These are phyloP conservation scores for Lycopodina hypogea DNA, from an alignment of 37 sponge, comb jelly and placozoan genomes.

Conservation along the genomic window DNA sequence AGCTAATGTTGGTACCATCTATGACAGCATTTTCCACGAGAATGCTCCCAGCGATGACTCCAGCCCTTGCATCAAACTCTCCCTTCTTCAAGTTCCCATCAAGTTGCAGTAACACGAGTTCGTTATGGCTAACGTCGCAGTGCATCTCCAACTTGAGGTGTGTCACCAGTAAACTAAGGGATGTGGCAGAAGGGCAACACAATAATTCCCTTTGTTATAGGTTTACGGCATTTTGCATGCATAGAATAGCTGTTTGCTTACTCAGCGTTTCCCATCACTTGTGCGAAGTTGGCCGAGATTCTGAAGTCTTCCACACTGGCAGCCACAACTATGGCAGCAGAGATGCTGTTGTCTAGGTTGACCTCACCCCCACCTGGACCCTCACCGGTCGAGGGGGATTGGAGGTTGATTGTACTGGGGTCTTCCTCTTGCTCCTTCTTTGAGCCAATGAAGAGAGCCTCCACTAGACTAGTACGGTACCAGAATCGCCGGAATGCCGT, in stretches of 20 bases:
- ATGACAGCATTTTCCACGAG: constrained; percentile 38
- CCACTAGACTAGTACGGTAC: constrained; percentile 74
- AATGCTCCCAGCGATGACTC: constrained; percentile 74
- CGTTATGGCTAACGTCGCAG: constrained; percentile 65
- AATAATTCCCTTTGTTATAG: background rate
- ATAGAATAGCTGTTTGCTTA: constrained; percentile 3
- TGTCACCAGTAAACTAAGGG: constrained; percentile 47
- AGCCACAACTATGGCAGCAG: constrained; percentile 61
- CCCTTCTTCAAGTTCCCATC: constrained; percentile 38
- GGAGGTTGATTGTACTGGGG: background rate
- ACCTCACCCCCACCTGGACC: background rate
- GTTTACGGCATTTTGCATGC: background rate
- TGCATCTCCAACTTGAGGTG: constrained; percentile 49
- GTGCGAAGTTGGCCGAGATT: constrained; percentile 66
- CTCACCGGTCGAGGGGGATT: background rate
- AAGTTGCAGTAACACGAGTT: constrained; percentile 56
- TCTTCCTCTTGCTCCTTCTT: constrained; percentile 36
- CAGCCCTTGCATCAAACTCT: constrained; percentile 66
- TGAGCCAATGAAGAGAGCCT: constrained; percentile 70
- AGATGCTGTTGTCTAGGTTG: constrained; percentile 25
- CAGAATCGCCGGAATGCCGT: constrained; percentile 82
- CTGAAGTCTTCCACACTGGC: constrained; percentile 64
- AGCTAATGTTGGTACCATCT: no score
- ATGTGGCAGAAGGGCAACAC: background rate
- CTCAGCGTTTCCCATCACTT: constrained; percentile 83